phyloP scores from a whole-genome alignment of 2,113 vertebrate species.

The Ascaphus truei region DNA sequence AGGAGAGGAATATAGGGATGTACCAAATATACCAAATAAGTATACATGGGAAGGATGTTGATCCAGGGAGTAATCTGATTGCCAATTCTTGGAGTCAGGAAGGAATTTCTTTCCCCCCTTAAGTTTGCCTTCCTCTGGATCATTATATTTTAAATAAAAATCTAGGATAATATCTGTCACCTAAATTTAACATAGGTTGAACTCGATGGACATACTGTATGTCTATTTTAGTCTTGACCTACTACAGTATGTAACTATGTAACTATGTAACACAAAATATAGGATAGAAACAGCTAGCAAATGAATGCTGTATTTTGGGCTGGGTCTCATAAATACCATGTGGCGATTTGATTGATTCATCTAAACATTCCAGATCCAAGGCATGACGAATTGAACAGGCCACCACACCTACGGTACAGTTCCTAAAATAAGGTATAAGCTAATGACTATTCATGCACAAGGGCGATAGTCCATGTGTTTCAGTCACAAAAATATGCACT shows the following conservation, averaged over 20 bases:
- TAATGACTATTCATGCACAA: slow-evolving; percentile 18
- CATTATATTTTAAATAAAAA: too few relatives aligned
- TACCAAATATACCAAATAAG: too few relatives aligned
- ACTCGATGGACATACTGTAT: too few relatives aligned
- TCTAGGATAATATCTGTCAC: too few relatives aligned
- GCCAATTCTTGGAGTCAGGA: too few relatives aligned
- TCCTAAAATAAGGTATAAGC: neutral
- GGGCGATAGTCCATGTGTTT: neutral
- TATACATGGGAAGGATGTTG: too few relatives aligned
- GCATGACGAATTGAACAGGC: neutral
- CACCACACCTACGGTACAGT: slow-evolving; percentile 21
- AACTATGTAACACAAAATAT: neutral
- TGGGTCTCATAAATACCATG: neutral
- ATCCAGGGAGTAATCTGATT: too few relatives aligned
- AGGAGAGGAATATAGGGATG: too few relatives aligned
- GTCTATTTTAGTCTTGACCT: neutral
- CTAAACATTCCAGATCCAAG: slow-evolving; percentile 16
- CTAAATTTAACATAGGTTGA: too few relatives aligned
- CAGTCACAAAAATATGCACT: neutral
- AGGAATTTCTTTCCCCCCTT: too few relatives aligned
- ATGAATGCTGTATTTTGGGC: too few relatives aligned
- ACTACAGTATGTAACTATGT: neutral
- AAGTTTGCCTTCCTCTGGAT: too few relatives aligned
- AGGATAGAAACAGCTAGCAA: neutral
- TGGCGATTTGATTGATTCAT: slow-evolving; percentile 3